These are phyloP conservation scores for Pseudolaguvia tuberculata DNA, from an alignment of 2,113 vertebrate species.

Conservation along the genomic window DNA sequence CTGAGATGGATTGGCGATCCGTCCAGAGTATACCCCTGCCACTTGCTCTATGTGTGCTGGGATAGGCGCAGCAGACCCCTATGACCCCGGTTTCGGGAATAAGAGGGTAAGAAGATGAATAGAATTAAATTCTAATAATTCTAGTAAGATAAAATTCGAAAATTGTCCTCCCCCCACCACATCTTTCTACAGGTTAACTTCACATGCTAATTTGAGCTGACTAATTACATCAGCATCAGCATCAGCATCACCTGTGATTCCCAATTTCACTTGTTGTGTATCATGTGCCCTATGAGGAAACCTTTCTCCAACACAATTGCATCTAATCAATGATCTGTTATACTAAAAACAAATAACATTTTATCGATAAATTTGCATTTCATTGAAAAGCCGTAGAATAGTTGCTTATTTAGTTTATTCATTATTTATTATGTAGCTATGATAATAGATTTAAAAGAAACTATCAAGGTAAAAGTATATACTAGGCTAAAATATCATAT, in stretches of 20 bases:
- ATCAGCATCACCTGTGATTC: slow-evolving; percentile 50
- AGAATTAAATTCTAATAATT: too few species aligned
- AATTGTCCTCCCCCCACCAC: too few species aligned
- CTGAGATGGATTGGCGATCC: too few species aligned
- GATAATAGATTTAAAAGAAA: background rate
- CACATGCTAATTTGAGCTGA: slow-evolving; percentile 62
- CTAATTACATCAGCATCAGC: slow-evolving; percentile 58
- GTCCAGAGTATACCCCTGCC: too few species aligned
- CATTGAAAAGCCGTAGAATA: background rate
- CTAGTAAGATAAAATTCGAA: too few species aligned
- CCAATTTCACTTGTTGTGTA: slow-evolving; percentile 56
- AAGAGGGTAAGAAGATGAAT: too few species aligned
- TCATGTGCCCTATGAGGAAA: slow-evolving; percentile 32
- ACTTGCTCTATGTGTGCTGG: too few species aligned
- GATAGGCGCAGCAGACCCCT: too few species aligned
- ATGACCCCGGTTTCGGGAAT: too few species aligned
- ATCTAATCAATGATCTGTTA: background rate
- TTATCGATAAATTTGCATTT: too few species aligned
- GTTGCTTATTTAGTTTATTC: background rate
- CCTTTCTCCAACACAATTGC: background rate
- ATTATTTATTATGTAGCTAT: background rate
- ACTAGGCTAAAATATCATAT: too few species aligned
- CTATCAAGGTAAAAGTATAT: too few species aligned
- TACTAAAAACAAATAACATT: background rate
- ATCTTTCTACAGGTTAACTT: slow-evolving; percentile 41